Evolutionary conservation across 2,113 vertebrate species (phyloP), one percentile per base, ranked within the genome.

Genomic region (Nesoenas mayeri): DNA sequence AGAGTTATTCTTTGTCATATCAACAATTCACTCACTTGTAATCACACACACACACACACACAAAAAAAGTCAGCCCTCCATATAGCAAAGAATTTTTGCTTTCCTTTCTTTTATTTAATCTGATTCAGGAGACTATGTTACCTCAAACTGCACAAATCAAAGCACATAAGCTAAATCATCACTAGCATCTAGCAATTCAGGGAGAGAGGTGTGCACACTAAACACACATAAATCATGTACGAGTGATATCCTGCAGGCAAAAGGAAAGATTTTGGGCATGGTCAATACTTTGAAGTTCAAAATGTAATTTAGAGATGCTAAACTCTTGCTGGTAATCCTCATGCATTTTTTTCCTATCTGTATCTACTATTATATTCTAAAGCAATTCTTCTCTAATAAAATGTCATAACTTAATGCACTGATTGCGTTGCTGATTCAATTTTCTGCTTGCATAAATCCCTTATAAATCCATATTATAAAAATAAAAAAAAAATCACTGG

Each of bases 381-480:
- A 95, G 40, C 38, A 94, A 96, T 87, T 94, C 65, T 96, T 86
- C 75, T 94, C 28, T 81, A 92, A 83, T 94, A 92, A 97, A 97
- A 95, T 88, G 53, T 17, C 7, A 62, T 91, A 69, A 97, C 96
- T 96, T 97, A 97, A 97, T 96, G 86, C 81, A 91, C 53, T 73
- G 89, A 95, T 97, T 67, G 87, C 38, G 61, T 91, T 81, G 74
- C 58, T 94, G 93, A 98, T 98, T 97, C 92, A 95, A 96, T 98
- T 98, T 98, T 98, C 95, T 96, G 93, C 96, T 94, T 95, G 86
- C 94, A 93, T 96, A 97, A 97, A 93, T 96, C 96, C 94, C 89
- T 94, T 79, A 91, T 97, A 95, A 97, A 95, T 91, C 83, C 53
- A 90, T 95, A 96, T 91, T 94, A 91, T 85, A 66, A 91, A 80